These are phyloP conservation scores for Orthosia gracilis DNA, from an alignment of 2,888 invertebrate species.

Conservation along the genomic window DNA sequence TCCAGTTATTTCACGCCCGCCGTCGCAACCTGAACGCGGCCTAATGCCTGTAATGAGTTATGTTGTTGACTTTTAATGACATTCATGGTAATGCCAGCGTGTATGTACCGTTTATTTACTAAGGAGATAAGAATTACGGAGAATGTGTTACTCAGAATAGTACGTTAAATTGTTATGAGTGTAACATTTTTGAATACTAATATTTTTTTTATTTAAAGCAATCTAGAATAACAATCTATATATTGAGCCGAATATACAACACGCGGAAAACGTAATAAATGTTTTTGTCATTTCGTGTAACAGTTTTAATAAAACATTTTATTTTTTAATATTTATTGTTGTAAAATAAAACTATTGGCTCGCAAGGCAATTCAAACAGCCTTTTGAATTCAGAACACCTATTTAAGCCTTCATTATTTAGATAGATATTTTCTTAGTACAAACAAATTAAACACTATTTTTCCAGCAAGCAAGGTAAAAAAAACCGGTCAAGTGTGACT, in stretches of 20 bases:
- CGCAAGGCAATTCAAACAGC: too few species aligned
- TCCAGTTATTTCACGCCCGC: not conserved
- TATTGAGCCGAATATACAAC: not conserved
- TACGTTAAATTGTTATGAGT: not conserved
- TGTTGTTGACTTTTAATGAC: constrained; percentile 67
- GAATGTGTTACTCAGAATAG: not conserved
- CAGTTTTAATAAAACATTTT: not conserved
- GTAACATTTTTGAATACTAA: not conserved
- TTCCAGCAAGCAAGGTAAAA: too few species aligned
- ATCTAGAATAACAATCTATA: not conserved
- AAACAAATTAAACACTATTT: too few species aligned
- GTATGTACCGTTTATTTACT: constrained; percentile 35
- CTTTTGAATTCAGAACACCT: too few species aligned
- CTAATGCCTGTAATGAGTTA: constrained; percentile 67
- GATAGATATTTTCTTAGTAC: too few species aligned
- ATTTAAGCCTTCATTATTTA: too few species aligned
- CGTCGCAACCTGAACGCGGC: constrained; percentile 32
- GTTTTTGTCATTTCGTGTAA: constrained; percentile 13
- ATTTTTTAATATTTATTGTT: not conserved
- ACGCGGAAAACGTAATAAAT: constrained; percentile 1
- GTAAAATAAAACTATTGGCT: not conserved
- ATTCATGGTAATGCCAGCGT: constrained; percentile 31
- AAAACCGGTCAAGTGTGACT: too few species aligned
- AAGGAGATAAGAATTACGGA: constrained; percentile 37
- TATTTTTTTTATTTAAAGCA: not conserved